These are phyloP conservation scores for Menidia beryllina DNA, from an alignment of 2,113 vertebrate genomes.

Conservation along the genomic window DNA sequence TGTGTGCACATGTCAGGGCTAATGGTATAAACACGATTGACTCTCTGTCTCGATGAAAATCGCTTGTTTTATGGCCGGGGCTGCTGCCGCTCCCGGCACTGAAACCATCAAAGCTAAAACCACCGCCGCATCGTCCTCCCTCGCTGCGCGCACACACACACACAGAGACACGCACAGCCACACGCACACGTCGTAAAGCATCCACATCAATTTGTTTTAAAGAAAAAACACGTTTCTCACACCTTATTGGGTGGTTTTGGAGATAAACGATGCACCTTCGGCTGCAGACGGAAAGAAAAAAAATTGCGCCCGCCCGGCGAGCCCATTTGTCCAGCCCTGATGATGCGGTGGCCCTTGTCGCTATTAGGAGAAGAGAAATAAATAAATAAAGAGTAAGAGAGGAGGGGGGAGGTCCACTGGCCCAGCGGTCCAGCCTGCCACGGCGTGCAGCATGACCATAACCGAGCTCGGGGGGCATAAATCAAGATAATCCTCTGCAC, in stretches of 20 bases:
- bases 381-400: neutral
- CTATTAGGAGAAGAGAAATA: conserved; percentile 81
- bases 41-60: conserved; percentile 52
- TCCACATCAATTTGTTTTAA: conserved; percentile 95
- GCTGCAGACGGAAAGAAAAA: conserved; percentile 87
- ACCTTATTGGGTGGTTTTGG: conserved; percentile 91
- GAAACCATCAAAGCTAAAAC: conserved; percentile 42
- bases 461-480: conserved; percentile 87
- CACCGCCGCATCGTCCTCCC: conserved; percentile 13
- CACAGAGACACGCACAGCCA: too few relatives aligned
- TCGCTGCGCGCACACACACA: neutral
- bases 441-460: conserved; percentile 82
- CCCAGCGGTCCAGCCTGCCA: conserved; percentile 85
- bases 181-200: conserved; percentile 82
- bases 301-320: conserved; percentile 88
- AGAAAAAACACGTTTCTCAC: conserved; percentile 95
- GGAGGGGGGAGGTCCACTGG: conserved; percentile 70
- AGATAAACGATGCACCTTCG: conserved; percentile 97
- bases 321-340: conserved; percentile 92
- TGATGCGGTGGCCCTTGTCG: conserved; percentile 86
- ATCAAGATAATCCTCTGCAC: conserved; percentile 98
- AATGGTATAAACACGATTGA: conserved; percentile 42
- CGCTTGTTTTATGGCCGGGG: conserved; percentile 52
- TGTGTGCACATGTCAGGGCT: conserved; percentile 42
- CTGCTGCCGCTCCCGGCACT: conserved; percentile 7